Conservation (phyloP, 2,113 vertebrate species). For the Mionectes macconnelli region DNA sequence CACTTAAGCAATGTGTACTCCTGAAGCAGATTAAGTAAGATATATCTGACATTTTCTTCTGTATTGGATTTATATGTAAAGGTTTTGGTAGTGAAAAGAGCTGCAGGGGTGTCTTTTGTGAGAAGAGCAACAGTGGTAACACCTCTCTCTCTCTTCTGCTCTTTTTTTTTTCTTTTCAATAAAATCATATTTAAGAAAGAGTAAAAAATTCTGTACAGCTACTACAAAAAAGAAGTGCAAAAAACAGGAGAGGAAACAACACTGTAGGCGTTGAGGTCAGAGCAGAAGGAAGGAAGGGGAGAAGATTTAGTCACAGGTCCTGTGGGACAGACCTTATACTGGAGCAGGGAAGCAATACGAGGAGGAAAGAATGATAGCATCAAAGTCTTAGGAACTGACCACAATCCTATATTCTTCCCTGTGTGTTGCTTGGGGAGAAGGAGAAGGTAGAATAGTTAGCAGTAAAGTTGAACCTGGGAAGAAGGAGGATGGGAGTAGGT, state of each 20-base stretch:
- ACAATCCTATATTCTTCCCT: not conserved
- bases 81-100: not conserved
- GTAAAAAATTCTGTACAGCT: not conserved
- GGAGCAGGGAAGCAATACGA: not conserved
- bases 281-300: not conserved
- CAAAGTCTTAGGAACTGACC: not conserved
- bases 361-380: not conserved
- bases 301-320: not conserved
- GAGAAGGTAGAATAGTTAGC: not conserved
- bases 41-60: not conserved
- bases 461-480: not conserved
- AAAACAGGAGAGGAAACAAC: not conserved
- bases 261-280: not conserved
- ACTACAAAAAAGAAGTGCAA: not conserved
- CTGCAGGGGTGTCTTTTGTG: not conserved
- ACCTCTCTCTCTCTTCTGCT: not conserved
- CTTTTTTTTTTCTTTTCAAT: too few relatives aligned
- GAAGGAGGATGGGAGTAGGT: not conserved
- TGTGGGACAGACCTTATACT: not conserved
- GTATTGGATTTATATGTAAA: not conserved
- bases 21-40: not conserved
- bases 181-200: not conserved
- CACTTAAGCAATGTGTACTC: not conserved
- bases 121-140: not conserved
- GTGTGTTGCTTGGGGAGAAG: accelerated